Percentiles rank a stretch among this genome's conserved stretches.
These are phyloP conservation scores for Acrocephalus kingi DNA, from an alignment of 2,113 vertebrate species.

Conservation along the genomic window DNA sequence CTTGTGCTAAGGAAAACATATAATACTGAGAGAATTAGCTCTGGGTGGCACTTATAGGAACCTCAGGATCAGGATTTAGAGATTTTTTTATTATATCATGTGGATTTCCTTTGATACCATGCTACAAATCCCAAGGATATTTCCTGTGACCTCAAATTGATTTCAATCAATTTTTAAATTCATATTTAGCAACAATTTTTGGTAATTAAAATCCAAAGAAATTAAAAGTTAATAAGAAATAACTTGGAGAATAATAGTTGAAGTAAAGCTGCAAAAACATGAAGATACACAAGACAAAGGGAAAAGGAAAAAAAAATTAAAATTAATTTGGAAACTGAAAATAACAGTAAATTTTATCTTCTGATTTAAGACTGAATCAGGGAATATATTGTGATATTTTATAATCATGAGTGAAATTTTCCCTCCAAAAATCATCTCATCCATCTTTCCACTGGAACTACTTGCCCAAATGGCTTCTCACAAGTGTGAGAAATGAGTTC, in stretches of 20 bases:
- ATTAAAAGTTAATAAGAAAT: not conserved
- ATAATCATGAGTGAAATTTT: not conserved
- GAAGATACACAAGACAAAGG: not conserved
- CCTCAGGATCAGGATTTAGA: not conserved
- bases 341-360: not conserved
- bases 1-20: not conserved
- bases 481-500: not conserved
- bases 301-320: not conserved
- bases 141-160: not conserved
- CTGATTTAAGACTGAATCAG: not conserved
- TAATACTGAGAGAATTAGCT: not conserved
- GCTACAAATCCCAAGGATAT: not conserved
- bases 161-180: not conserved
- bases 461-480: not conserved
- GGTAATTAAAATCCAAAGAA: not conserved
- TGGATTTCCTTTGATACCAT: not conserved
- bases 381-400: not conserved
- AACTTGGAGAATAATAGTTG: not conserved
- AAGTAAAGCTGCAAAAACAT: not conserved
- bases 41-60: not conserved
- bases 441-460: not conserved
- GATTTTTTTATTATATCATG: not conserved
- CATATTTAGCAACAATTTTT: not conserved
- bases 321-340: not conserved
- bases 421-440: not conserved